These are phyloP conservation scores for Dromiciops gliroides DNA, from an alignment of 2,113 vertebrate genomes.

Conservation along the genomic window DNA sequence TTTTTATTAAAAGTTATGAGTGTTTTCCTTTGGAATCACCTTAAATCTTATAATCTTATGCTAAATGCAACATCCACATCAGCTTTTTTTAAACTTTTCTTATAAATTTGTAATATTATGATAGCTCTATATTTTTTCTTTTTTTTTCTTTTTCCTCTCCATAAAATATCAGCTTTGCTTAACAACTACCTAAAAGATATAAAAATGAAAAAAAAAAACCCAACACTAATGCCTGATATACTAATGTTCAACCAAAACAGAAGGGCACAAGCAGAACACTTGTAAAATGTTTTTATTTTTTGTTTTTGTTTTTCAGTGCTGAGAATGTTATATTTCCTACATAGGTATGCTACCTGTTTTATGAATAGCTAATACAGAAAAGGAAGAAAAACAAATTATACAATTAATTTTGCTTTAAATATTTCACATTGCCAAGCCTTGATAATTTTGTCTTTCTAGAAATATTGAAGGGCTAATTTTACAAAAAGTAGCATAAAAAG, in stretches of 20 bases:
- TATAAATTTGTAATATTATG: background rate
- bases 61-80: background rate
- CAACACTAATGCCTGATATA: background rate
- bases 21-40: background rate
- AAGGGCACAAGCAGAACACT: background rate
- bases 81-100: slow-evolving; percentile 35
- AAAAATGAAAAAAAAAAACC: too few relatives aligned
- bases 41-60: slow-evolving; percentile 14
- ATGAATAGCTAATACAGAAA: background rate
- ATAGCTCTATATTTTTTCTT: background rate
- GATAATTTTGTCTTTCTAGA: background rate
- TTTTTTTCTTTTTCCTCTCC: background rate
- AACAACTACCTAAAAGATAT: background rate
- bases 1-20: background rate
- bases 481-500: background rate
- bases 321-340: background rate
- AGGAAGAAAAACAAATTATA: background rate
- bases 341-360: background rate
- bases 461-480: background rate
- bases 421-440: background rate
- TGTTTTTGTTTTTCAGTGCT: too few relatives aligned
- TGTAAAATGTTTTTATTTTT: too few relatives aligned
- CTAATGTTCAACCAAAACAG: background rate
- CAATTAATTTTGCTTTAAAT: slow-evolving; percentile 1
- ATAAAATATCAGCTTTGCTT: slow-evolving; percentile 17